Base-by-base conservation (phyloP, 2,888 invertebrate species). In the Mayetiola destructor region DNA sequence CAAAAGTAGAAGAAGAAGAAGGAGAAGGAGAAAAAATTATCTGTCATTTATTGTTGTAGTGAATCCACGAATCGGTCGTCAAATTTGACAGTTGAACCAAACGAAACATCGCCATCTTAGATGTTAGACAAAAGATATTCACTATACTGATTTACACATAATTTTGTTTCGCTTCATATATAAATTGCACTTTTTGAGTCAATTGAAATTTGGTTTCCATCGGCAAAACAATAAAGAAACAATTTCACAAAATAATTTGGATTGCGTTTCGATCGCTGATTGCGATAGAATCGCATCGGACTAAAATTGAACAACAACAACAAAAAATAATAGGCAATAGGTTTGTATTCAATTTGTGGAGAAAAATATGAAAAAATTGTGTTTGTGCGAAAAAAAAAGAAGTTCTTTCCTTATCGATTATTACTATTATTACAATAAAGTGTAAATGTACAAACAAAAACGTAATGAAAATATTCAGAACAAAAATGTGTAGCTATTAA, bases 41-140 rank as follows among this genome's bases (percentile, higher is more conserved):
- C n/a, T n/a, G n/a, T n/a, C n/a, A n/a, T n/a, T n/a, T n/a, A n/a
- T n/a, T n/a, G n/a, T n/a, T n/a, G n/a, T n/a, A n/a, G n/a, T 48
- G 48, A 48, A 48, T 48, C 48, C 48, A 48, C 27, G 9, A 48
- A 48, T 48, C 21, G 48, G 48, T 48, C 27, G 14, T 48, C 27
- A 27, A 27, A 27, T 36, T 48, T 48, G 48, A 48, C 48, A 48
- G 27, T 27, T 48, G 27, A 48, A 3, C 27, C 48, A 48, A 27
- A 48, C 48, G 48, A 27, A 27, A 23, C 48, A 48, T 48, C 48
- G 48, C 48, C 48, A 48, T 48, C 48, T 48, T 48, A 48, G 48
- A 48, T 48, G 48, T 48, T 48, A 48, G 48, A 48, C 48, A 48
- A 48, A 48, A 48, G 48, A 48, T 48, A 48, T 48, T 48, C 48